Evolutionary conservation across 1,140 invertebrate genomes (phyloP), one percentile per base, ranked within the genome.

Genomic region (Tribolium madens): DNA sequence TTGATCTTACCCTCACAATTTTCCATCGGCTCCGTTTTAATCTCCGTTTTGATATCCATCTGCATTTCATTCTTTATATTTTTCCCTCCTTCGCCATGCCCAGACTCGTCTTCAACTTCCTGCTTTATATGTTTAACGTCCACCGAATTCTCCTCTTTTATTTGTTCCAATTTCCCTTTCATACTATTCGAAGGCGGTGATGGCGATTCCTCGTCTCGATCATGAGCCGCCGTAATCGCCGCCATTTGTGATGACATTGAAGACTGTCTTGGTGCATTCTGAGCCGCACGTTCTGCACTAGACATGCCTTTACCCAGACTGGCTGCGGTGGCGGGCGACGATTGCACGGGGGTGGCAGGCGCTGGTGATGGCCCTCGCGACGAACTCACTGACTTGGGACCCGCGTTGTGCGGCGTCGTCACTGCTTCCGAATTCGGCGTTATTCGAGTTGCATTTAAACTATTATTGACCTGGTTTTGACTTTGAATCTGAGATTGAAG

Each of bases 31-130:
- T 93, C 92, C 53, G 92, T 90, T 83, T 92, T 92, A 3, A 90
- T 87, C 82, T 93, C 92, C 69, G 89, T 87, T 83, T 94, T 94
- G 2, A 92, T 88, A 81, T 95, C 93, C 15, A 87, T 87, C 85
- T 94, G 94, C n/a, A 93, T 89, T 42, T 91, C 92, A 78, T 89
- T 91, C 73, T 92, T 91, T 0, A 90, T 89, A 77, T 88, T 90
- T 79, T 92, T 93, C 4, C 91, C 90, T n/a, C 89, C 89, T 84
- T 88, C 78, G 88, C 87, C 57, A 84, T 86, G 68, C 85, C 87
- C 52, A 85, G 86, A 17, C 87, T 87, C 15, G 86, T 87, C 85
- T 76, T 90, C 86, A 2, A 87, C 89, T 77, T 92, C 91, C 86
- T 91, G 91, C 76, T 92, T 92, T 9, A 91, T 90, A 69, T 88